Percentiles rank a stretch among this genome's conserved stretches.
Conservation (phyloP, 2,888 invertebrate genomes). For the Pyrgus malvae region DNA sequence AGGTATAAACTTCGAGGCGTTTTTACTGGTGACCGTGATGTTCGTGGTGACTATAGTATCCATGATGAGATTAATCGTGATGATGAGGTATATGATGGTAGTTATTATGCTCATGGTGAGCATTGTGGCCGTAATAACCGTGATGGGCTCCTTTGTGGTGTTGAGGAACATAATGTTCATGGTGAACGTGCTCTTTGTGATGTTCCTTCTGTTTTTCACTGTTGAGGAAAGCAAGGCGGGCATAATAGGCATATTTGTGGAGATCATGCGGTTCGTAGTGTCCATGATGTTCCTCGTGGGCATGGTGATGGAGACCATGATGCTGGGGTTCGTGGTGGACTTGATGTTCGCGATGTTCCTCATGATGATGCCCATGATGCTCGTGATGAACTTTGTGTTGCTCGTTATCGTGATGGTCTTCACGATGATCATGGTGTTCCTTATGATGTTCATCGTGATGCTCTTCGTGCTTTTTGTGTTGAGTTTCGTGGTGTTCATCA, state of each 20-base stretch:
- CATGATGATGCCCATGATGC: not conserved
- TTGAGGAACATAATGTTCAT: not conserved
- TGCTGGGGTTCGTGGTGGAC: not conserved
- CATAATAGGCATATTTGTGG: not conserved
- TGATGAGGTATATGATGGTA: not conserved
- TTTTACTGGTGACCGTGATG: not conserved
- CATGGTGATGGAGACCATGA: not conserved
- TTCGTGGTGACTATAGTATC: not conserved
- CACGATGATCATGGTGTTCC: not conserved
- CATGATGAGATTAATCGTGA: not conserved
- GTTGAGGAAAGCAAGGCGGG: not conserved
- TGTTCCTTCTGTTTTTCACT: not conserved
- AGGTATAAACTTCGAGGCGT: not conserved
- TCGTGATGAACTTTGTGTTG: not conserved
- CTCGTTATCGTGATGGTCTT: not conserved
- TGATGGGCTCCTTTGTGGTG: not conserved
- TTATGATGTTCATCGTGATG: constrained; percentile 1
- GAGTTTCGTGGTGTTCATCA: constrained; percentile 1
- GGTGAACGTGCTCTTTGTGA: not conserved
- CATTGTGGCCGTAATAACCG: not conserved
- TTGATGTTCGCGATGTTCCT: constrained; percentile 1
- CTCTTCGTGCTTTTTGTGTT: not conserved
- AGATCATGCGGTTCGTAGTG: constrained; percentile 1
- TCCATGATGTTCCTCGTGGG: not conserved
- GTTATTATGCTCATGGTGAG: not conserved